Conservation (phyloP, 2,888 invertebrate species). For the Lasioglossum lativentre region DNA sequence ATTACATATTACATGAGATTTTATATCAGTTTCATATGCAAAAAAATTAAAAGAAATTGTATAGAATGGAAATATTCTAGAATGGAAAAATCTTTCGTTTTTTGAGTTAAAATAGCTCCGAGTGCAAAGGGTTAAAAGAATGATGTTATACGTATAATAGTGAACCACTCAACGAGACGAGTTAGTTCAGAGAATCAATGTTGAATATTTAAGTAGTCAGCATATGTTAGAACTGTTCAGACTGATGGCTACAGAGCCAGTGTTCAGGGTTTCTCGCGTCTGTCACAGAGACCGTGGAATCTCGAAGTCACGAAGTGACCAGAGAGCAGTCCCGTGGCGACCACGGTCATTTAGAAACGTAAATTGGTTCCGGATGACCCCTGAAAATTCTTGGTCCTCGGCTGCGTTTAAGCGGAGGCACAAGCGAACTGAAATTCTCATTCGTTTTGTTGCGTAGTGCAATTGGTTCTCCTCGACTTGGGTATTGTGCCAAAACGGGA, state of each 20-base stretch:
- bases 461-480: conserved; percentile 6
- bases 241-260: neutral
- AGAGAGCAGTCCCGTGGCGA: conserved; percentile 13
- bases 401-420: conserved; percentile 28
- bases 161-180: too few relatives aligned
- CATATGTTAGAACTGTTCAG: neutral
- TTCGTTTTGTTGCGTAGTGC: conserved; percentile 11
- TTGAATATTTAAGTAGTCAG: neutral
- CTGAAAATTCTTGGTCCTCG: conserved; percentile 36
- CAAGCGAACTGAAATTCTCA: conserved; percentile 8
- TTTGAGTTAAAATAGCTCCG: too few relatives aligned
- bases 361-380: conserved; percentile 39
- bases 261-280: conserved; percentile 4
- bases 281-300: conserved; percentile 39
- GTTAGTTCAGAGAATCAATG: too few relatives aligned
- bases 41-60: too few relatives aligned
- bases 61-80: too few relatives aligned
- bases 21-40: too few relatives aligned
- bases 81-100: too few relatives aligned
- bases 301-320: neutral
- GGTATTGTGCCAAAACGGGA: neutral
- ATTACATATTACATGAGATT: too few relatives aligned
- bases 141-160: too few relatives aligned
- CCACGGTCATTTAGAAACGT: conserved; percentile 30
- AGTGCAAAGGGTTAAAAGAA: too few relatives aligned